phyloP scores from a whole-genome alignment of 2,113 vertebrate species.

The Hystrix cristata region DNA sequence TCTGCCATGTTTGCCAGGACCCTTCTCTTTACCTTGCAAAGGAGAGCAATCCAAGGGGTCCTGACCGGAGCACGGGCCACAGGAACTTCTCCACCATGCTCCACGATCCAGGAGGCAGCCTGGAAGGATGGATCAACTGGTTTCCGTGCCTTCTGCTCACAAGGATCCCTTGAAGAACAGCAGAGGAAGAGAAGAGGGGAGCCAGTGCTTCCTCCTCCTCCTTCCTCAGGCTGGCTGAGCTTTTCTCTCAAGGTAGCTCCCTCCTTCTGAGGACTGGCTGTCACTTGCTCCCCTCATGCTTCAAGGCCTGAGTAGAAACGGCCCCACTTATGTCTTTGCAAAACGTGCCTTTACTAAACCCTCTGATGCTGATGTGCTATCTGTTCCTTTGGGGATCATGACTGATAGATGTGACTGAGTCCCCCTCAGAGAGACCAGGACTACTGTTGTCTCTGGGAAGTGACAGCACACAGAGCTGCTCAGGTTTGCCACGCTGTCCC shows the following conservation, averaged over 20 bases:
- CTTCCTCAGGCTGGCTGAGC: not conserved
- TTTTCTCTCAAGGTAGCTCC: not conserved
- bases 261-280: not conserved
- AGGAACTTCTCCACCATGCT: not conserved
- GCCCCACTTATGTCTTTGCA: not conserved
- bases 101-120: no score
- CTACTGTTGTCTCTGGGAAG: not conserved
- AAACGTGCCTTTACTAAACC: not conserved
- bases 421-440: rapidly evolving
- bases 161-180: not conserved
- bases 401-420: not conserved
- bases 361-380: no score
- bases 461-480: no score
- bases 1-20: not conserved
- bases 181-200: no score
- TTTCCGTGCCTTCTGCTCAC: not conserved
- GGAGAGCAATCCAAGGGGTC: rapidly evolving
- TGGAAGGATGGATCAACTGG: not conserved
- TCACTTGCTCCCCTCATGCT: no score
- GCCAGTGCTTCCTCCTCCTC: no score
- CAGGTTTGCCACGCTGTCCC: rapidly evolving
- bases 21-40: not conserved
- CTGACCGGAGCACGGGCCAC: not conserved
- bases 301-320: not conserved
- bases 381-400: not conserved